Conservation (phyloP, 2,888 invertebrate genomes). For the Pharmacophagus antenor region DNA sequence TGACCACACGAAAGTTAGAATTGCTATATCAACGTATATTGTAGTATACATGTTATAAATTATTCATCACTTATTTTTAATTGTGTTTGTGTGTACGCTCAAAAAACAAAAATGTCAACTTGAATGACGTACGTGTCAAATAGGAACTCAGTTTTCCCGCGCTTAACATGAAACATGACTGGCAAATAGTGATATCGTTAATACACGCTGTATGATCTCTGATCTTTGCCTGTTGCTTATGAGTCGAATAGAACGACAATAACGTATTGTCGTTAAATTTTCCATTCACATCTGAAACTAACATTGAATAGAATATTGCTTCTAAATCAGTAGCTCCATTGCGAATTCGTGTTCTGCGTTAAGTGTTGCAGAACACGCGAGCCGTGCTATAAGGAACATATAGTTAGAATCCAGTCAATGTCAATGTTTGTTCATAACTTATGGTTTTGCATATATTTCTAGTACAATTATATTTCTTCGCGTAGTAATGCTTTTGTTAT, state of each 20-base stretch:
- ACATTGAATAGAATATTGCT: slow-evolving; percentile 1
- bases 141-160: no score
- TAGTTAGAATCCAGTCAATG: slow-evolving; percentile 1
- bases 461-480: background rate
- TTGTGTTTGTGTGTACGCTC: no score
- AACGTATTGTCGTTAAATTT: background rate
- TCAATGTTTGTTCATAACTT: background rate
- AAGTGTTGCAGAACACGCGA: slow-evolving; percentile 13
- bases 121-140: background rate
- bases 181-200: background rate
- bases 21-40: no score
- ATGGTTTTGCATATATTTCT: background rate
- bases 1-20: no score
- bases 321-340: slow-evolving; percentile 11
- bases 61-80: no score
- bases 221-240: background rate
- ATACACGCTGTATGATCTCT: background rate
- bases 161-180: no score
- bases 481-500: background rate
- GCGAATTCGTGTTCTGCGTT: slow-evolving; percentile 15
- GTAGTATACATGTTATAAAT: no score
- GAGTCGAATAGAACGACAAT: background rate
- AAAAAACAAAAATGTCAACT: no score
- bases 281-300: background rate
- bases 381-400: background rate